phyloP scores from a whole-genome alignment of 2,888 invertebrate genomes.

The Nomada hirtipes region DNA sequence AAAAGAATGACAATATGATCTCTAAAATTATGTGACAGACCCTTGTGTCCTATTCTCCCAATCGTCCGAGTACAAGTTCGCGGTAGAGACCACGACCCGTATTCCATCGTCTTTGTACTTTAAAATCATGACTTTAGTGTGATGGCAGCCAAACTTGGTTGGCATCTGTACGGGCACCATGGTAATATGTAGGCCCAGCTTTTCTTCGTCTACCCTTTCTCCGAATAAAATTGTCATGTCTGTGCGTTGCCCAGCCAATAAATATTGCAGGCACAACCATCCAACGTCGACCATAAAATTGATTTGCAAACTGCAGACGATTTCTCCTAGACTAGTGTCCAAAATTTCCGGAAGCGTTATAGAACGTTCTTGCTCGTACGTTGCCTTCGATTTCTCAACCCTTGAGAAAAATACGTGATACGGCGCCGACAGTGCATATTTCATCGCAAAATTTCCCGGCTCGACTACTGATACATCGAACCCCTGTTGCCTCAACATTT shows the following conservation, averaged over 20 bases:
- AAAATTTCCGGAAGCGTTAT: slow-evolving; percentile 92
- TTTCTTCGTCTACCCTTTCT: slow-evolving; percentile 67
- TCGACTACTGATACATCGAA: slow-evolving; percentile 86
- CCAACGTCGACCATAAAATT: slow-evolving; percentile 97
- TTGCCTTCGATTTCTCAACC: slow-evolving; percentile 87
- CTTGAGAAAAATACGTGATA: slow-evolving; percentile 92
- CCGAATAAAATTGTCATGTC: slow-evolving; percentile 76
- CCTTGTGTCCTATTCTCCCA: slow-evolving; percentile 98
- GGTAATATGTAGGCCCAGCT: slow-evolving; percentile 73
- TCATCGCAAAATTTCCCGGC: slow-evolving; percentile 88
- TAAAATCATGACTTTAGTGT: slow-evolving; percentile 93
- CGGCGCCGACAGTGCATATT: slow-evolving; percentile 87
- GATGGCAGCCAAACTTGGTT: slow-evolving; percentile 77
- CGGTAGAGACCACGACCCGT: slow-evolving; percentile 94
- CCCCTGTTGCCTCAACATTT: slow-evolving; percentile 80
- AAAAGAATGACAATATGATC: slow-evolving; percentile 16
- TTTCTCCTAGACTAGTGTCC: slow-evolving; percentile 90
- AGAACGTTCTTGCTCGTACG: slow-evolving; percentile 88
- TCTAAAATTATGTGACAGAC: slow-evolving; percentile 80
- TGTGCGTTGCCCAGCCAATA: slow-evolving; percentile 90
- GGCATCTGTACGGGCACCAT: slow-evolving; percentile 72
- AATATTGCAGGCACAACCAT: slow-evolving; percentile 95
- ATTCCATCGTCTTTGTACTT: slow-evolving; percentile 93
- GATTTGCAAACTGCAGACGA: slow-evolving; percentile 92
- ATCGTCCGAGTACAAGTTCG: slow-evolving; percentile 95